A percentile compares a stretch with the other conserved stretches of the same genome.
phyloP scores from a whole-genome alignment of 2,797 vertebrate genomes.

The Typhlichthys subterraneus region DNA sequence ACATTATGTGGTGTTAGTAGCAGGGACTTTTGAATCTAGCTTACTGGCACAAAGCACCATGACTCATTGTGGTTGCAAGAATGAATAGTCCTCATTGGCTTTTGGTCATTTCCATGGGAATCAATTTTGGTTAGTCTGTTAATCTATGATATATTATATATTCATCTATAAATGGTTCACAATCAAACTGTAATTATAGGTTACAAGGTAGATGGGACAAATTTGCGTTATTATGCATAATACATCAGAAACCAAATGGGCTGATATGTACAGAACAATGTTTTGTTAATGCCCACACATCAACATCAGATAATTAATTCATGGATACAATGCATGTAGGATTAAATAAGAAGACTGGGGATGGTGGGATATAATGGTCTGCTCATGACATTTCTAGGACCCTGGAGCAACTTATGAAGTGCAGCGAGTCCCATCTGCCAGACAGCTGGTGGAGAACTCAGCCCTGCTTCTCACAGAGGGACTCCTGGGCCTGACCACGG shows the following conservation, averaged over 20 bases:
- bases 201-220: background rate
- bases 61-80: constrained; percentile 49
- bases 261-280: background rate
- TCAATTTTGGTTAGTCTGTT: background rate
- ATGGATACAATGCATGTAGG: constrained; percentile 9
- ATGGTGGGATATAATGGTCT: constrained; percentile 14
- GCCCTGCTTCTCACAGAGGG: constrained; percentile 5
- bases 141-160: background rate
- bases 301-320: background rate
- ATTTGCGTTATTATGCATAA: background rate
- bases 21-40: constrained; percentile 40
- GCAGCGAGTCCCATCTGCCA: constrained; percentile 44
- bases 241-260: background rate
- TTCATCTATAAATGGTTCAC: background rate
- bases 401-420: constrained; percentile 18
- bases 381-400: constrained; percentile 26
- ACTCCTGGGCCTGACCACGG: constrained; percentile 32
- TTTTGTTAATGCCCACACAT: background rate
- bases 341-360: constrained; percentile 9
- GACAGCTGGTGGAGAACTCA: constrained; percentile 46
- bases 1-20: constrained; percentile 36
- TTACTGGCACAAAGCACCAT: constrained; percentile 40
- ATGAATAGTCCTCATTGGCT: constrained; percentile 24
- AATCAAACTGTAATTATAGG: constrained; percentile 1
- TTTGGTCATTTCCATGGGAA: constrained; percentile 25